Base-by-base conservation (phyloP, 2,113 vertebrate species). In the Phalacrocorax pelagicus region DNA sequence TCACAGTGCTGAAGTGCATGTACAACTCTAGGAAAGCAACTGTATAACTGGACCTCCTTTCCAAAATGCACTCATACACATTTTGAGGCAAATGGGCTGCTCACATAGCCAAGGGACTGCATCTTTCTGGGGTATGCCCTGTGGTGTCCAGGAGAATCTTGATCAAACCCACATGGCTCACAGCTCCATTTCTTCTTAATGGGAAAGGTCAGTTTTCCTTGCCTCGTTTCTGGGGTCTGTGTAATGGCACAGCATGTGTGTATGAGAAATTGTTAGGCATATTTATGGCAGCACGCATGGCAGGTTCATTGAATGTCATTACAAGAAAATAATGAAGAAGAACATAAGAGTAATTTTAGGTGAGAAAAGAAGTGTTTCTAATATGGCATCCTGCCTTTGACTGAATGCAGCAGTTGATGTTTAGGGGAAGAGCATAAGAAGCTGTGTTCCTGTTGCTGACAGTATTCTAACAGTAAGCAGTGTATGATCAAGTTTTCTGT, bases 101-200 rank as follows among this genome's bases (percentile, higher is more conserved):
- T 86, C 1, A 0, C 42, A 5, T 18, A 34, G 12, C 42, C 0
- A 2, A 89, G 34, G 63, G 78, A 5, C 30, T 15, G 14, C 0
- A 1, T 72, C 42, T 18, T 42, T 38, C 65, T 44, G 24, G 20
- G 20, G 2, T 57, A 29, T 20, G n/a, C 8, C 14, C 23, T 0
- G 0, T 86, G 54, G 58, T 52, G 72, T 34, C 30, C 1, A 8
- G 63, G 49, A 34, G 42, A 73, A 15, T n/a, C 57, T 51, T 0
- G 0, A 10, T 51, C 38, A 78, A 73, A 71, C 2, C 29, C 22
- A 20, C 24, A 7, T 8, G 46, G 26, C 40, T 92, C 36, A 23
- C 2, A 1, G 38, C 49, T 86, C n/a, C 12, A 4, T 49, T 80
- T 61, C 57, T 80, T 81, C 58, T 34, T n/a, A 40, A 32, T 11